Conservation (phyloP, 2,113 vertebrate species). For the Nicator chloris region DNA sequence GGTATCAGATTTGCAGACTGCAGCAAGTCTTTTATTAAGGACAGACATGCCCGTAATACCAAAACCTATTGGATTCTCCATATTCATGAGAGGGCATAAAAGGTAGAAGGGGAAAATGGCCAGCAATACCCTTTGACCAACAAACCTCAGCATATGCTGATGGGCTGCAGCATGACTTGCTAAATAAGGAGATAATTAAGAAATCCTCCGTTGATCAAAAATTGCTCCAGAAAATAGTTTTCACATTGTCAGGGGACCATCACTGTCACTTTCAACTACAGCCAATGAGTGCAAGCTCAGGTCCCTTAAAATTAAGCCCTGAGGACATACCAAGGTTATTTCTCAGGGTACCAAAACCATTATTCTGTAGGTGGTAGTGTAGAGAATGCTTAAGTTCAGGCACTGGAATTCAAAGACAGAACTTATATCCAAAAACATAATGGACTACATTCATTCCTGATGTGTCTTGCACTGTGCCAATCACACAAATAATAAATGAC, state of each 20-base stretch:
- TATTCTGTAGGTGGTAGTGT: background rate
- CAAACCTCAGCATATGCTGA: background rate
- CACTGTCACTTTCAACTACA: background rate
- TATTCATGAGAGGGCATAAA: background rate
- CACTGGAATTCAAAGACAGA: background rate
- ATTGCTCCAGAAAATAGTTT: background rate
- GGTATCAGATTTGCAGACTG: slow-evolving; percentile 43
- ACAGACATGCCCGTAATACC: background rate
- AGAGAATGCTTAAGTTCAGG: background rate
- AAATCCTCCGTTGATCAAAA: background rate
- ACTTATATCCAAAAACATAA: background rate
- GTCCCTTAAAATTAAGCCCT: background rate
- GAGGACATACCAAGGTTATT: background rate
- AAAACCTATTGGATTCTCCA: background rate
- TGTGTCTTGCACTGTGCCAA: background rate
- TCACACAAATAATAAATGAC: slow-evolving; percentile 47
- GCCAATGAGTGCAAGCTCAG: background rate
- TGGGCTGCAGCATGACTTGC: background rate
- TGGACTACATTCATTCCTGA: background rate
- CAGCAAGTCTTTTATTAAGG: slow-evolving; percentile 49
- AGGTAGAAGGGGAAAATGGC: slow-evolving; percentile 1
- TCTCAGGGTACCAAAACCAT: background rate
- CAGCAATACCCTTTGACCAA: background rate
- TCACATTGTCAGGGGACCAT: background rate
- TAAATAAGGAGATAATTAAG: background rate